phyloP scores from a whole-genome alignment of 2,113 vertebrate species.

The Halcyon senegalensis region DNA sequence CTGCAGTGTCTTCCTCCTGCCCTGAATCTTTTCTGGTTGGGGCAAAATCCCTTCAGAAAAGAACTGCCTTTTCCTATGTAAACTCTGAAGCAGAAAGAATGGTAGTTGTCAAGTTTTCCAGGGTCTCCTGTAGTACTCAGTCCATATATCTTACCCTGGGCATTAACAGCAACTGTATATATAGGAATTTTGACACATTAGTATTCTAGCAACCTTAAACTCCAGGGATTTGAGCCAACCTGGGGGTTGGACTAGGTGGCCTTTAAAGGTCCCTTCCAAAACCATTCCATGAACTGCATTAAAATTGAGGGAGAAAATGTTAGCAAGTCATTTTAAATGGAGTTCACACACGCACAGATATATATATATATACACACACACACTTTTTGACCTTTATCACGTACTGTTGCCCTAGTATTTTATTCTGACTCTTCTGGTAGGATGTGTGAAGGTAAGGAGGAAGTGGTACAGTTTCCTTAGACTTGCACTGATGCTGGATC shows the following conservation, averaged over 20 bases:
- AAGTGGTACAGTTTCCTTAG: not conserved
- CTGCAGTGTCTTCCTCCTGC: not conserved
- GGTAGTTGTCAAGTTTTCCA: not conserved
- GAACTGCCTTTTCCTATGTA: not conserved
- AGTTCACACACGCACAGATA: not conserved
- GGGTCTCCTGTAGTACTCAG: not conserved
- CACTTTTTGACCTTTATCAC: not conserved
- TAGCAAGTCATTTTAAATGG: not conserved
- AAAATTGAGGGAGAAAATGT: not conserved
- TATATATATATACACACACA: too few species aligned
- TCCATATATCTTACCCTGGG: not conserved
- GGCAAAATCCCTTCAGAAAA: not conserved
- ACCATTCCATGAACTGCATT: not conserved
- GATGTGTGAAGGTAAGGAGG: not conserved
- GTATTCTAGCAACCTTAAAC: conserved; percentile 13
- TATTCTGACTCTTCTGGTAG: not conserved
- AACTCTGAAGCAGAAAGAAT: not conserved
- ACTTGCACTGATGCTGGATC: not conserved
- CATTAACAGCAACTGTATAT: not conserved
- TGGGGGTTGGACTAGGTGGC: not conserved
- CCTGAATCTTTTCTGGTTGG: not conserved
- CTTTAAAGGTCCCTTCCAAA: not conserved
- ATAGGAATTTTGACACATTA: not conserved
- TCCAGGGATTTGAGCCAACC: conserved; percentile 1
- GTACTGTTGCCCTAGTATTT: not conserved